phyloP scores from a whole-genome alignment of 2,888 invertebrate genomes.

The Pegoplata infirma region DNA sequence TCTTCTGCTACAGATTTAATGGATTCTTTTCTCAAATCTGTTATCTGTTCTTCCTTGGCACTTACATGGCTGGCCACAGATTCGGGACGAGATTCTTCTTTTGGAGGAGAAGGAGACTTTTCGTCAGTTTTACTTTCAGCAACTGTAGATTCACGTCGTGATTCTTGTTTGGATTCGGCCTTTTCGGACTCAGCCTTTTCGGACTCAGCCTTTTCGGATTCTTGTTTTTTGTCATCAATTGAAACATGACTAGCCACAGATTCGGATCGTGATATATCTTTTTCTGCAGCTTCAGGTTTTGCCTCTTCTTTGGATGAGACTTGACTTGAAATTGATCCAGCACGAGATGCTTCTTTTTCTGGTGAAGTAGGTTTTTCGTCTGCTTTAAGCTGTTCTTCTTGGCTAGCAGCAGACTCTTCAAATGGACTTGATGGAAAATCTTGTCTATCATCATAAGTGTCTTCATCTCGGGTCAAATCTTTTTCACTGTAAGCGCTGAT shows the following conservation, averaged over 20 bases:
- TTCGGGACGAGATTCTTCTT: constrained; percentile 58
- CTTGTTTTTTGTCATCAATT: constrained; percentile 41
- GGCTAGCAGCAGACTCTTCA: constrained; percentile 56
- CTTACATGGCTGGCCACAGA: constrained; percentile 40
- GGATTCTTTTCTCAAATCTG: constrained; percentile 7
- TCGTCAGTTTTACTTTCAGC: constrained; percentile 35
- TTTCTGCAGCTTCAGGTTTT: neutral
- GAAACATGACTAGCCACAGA: constrained; percentile 23
- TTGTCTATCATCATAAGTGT: constrained; percentile 65
- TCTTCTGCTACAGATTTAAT: constrained; percentile 6
- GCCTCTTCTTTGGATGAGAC: constrained; percentile 16
- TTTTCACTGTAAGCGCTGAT: constrained; percentile 67
- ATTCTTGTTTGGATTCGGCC: constrained; percentile 53
- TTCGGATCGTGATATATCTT: constrained; percentile 28
- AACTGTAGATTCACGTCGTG: constrained; percentile 52
- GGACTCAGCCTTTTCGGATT: constrained; percentile 54
- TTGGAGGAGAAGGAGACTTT: constrained; percentile 16
- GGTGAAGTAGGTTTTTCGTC: constrained; percentile 34
- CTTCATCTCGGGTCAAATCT: constrained; percentile 66
- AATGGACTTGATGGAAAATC: constrained; percentile 63
- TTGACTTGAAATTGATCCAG: constrained; percentile 5
- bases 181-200: constrained; percentile 17
- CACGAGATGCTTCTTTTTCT: neutral
- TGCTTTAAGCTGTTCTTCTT: constrained; percentile 37
- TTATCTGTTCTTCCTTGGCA: neutral